These are phyloP conservation scores for Aphis gossypii DNA, from an alignment of 1,140 invertebrate species.

Conservation along the genomic window DNA sequence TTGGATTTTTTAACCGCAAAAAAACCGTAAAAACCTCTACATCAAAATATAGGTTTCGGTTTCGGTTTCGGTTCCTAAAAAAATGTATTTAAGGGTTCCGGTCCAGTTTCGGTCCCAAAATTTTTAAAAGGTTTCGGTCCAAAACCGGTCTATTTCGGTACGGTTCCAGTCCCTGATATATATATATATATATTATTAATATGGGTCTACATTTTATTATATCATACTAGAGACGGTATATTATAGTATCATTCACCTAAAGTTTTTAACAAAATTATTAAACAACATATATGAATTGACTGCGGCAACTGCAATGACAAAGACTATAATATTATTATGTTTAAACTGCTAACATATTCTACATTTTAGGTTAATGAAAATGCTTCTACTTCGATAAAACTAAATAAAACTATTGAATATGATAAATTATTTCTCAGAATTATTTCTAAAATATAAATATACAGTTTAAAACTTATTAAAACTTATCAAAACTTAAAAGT, in stretches of 20 bases:
- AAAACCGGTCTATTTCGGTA: no score
- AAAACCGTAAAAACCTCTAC: no score
- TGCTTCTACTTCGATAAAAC: not conserved
- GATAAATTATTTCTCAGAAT: not conserved
- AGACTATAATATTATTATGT: not conserved
- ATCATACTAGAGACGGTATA: no score
- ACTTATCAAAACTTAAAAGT: not conserved
- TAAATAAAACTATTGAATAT: not conserved
- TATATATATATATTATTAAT: not conserved
- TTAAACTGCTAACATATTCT: not conserved
- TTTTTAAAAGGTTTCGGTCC: no score
- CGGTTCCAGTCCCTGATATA: no score
- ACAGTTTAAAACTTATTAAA: constrained; percentile 13
- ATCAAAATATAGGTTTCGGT: no score
- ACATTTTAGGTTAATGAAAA: not conserved
- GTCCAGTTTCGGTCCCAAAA: no score
- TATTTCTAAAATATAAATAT: constrained; percentile 8
- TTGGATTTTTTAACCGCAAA: no score
- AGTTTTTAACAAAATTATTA: not conserved
- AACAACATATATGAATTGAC: not conserved
- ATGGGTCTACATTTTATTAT: not conserved
- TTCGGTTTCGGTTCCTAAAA: no score
- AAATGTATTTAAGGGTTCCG: no score
- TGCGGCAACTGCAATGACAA: not conserved
- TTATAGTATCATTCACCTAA: not conserved